Evolutionary conservation across 2,113 vertebrate genomes (phyloP), one percentile per base, ranked within the genome.

Genomic region (Sinosuthora webbiana): DNA sequence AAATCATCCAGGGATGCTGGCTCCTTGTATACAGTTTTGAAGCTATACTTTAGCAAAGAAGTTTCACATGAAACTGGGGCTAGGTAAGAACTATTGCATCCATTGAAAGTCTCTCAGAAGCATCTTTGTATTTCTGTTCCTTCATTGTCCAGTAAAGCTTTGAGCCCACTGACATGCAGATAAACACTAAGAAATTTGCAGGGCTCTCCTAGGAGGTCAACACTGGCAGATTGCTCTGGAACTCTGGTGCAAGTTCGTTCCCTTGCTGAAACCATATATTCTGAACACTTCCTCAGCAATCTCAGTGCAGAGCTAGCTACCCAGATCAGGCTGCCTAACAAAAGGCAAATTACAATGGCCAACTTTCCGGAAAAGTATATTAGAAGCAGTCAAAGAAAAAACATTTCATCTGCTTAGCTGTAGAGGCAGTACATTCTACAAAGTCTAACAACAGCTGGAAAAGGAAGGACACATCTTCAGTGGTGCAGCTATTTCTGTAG

Each of bases 221-320:
- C 27, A n/a, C 27, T 60, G 39, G 62, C 20, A 42, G 39, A 39
- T 16, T 67, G 37, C 35, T 86, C 64, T 39, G 67, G 33, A 31
- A 35, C 42, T 19, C 24, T 12, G 30, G 33, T 30, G 15, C 23
- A 49, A 65, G 35, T 37, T 30, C 9, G 3, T 45, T 60, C 24
- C 45, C 28, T 45, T 2, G 0, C 62, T 64, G 33, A 82, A 91
- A 68, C 11, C 0, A 0, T 14, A 33, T 20, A 52, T 84, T 71
- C 50, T 42, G 23, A 84, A 39, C 27, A 37, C 8, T 53, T 67
- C 39, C 56, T 64, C 62, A 50, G 7, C 18, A 30, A 64, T 16
- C 24, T 47, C 85, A 60, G 44, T 8, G 56, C 14, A 64, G 33
- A 77, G 31, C 19, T 49, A 77, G 31, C 19, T 49, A 68, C 33